Conservation (phyloP, 1,140 invertebrate genomes). For the Drosophila trapezifrons region DNA sequence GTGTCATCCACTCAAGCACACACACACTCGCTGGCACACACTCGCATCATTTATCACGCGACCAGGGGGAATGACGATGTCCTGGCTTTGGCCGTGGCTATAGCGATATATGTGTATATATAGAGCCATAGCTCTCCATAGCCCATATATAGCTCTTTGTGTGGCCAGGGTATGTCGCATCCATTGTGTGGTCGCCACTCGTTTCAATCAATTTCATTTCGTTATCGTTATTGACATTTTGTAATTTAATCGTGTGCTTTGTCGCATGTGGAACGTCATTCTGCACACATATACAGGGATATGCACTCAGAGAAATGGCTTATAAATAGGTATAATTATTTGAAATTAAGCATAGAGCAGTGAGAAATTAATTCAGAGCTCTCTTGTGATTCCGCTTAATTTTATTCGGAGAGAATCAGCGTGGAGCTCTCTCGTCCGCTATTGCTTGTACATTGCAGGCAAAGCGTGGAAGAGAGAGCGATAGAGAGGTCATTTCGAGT, state of each 20-base stretch:
- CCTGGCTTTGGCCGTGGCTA: not conserved
- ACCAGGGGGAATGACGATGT: conserved; percentile 28
- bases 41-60: conserved; percentile 71
- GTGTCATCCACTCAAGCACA: conserved; percentile 57
- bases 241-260: conserved; percentile 82
- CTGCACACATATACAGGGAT: conserved; percentile 30
- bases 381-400: too few relatives aligned
- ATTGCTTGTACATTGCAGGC: too few relatives aligned
- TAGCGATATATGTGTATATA: too few relatives aligned
- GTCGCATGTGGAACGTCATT: conserved; percentile 56
- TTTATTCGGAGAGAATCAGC: too few relatives aligned
- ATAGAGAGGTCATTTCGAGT: too few relatives aligned
- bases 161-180: conserved; percentile 26
- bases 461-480: too few relatives aligned
- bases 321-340: not conserved
- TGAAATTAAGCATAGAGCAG: not conserved
- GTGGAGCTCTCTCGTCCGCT: too few relatives aligned
- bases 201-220: conserved; percentile 81
- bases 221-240: conserved; percentile 78
- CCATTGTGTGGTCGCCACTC: conserved; percentile 68
- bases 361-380: too few relatives aligned
- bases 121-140: conserved; percentile 2
- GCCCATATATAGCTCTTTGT: conserved; percentile 4
- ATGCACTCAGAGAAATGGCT: conserved; percentile 12
- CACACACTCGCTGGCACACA: conserved; percentile 24